Conservation (phyloP, 2,113 vertebrate species). For the Hemichromis elongatus region DNA sequence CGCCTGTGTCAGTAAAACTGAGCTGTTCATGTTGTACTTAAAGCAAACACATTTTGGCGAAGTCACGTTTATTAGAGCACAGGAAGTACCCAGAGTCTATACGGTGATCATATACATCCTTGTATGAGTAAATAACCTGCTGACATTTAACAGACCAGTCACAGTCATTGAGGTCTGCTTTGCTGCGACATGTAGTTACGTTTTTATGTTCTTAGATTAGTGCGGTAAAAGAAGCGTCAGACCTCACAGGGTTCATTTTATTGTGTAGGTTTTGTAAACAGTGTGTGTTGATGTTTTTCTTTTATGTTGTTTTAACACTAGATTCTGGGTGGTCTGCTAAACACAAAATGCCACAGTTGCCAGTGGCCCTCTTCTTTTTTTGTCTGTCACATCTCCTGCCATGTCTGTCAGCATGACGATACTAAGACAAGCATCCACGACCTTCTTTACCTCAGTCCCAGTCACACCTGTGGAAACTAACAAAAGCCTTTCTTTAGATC, state of each 20-base stretch:
- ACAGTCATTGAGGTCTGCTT: neutral
- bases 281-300: neutral
- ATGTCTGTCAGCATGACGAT: constrained; percentile 46
- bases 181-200: neutral
- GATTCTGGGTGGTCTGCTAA: constrained; percentile 53
- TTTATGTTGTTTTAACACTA: neutral
- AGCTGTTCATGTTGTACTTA: neutral
- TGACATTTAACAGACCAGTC: neutral
- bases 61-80: neutral
- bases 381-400: constrained; percentile 15
- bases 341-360: constrained; percentile 17
- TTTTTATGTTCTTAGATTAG: neutral
- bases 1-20: neutral
- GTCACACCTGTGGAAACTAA: constrained; percentile 55
- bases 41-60: neutral
- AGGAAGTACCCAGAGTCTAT: neutral
- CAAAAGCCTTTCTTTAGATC: neutral
- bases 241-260: neutral
- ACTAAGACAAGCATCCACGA: constrained; percentile 22
- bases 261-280: neutral
- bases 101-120: neutral
- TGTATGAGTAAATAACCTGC: neutral
- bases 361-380: neutral
- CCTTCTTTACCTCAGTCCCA: constrained; percentile 15
- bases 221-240: neutral